A percentile compares a stretch with the other conserved stretches of the same genome.
phyloP scores from a whole-genome alignment of 2,888 invertebrate species.

The Catotricha subobsoleta region DNA sequence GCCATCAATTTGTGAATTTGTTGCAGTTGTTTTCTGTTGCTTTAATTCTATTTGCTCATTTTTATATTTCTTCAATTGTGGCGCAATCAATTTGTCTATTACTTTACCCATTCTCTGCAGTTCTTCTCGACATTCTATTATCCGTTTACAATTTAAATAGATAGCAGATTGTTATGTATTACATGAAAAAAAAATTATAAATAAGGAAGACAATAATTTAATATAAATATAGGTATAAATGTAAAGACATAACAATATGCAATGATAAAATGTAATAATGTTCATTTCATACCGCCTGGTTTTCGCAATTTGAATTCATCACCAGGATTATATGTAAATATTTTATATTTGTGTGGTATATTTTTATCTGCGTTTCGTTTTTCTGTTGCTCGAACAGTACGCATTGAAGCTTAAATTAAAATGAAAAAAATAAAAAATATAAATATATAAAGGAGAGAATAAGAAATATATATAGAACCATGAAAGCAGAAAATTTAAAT shows the following conservation, averaged over 20 bases:
- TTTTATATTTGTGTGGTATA: background rate
- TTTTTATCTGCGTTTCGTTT: background rate
- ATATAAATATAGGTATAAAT: background rate
- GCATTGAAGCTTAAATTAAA: too few relatives aligned
- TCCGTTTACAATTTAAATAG: background rate
- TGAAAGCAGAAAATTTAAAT: too few relatives aligned
- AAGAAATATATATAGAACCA: too few relatives aligned
- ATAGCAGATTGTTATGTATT: background rate
- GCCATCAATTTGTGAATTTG: background rate
- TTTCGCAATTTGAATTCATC: slow-evolving; percentile 2
- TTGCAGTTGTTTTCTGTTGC: background rate
- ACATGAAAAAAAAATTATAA: background rate
- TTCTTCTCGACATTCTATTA: slow-evolving; percentile 14
- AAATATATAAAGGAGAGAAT: too few relatives aligned
- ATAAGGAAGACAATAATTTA: background rate
- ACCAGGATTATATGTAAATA: background rate
- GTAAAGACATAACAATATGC: background rate
- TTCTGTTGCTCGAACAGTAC: too few relatives aligned
- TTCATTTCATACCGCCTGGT: background rate
- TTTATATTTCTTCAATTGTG: slow-evolving; percentile 15
- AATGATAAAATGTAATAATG: background rate
- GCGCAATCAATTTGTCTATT: slow-evolving; percentile 25
- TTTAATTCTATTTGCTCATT: slow-evolving; percentile 9
- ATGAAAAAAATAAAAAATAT: too few relatives aligned
- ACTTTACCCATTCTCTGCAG: slow-evolving; percentile 22